Evolutionary conservation across 2,113 vertebrate genomes (phyloP).

Genomic region (Engystomops pustulosus): DNA sequence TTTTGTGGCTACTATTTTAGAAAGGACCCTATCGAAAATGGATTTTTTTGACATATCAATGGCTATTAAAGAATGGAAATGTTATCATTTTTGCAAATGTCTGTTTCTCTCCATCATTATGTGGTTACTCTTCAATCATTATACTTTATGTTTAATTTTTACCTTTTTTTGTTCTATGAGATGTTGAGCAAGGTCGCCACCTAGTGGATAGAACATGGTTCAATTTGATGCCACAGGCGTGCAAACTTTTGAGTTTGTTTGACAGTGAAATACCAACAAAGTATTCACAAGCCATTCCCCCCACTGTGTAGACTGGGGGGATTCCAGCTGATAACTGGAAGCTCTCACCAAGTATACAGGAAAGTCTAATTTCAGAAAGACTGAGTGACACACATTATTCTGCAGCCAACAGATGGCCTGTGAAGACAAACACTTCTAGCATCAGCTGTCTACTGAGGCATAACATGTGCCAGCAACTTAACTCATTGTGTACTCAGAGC

Average conservation of each 20-base stretch:
- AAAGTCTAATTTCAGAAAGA: conserved; percentile 45
- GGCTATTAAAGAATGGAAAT: too few relatives aligned
- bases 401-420: conserved; percentile 48
- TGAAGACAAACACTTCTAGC: conserved; percentile 52
- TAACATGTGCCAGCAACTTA: conserved; percentile 20
- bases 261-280: conserved; percentile 45
- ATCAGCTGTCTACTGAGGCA: conserved; percentile 53
- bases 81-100: too few relatives aligned
- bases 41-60: not conserved
- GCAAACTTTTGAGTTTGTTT: conserved; percentile 6
- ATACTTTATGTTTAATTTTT: too few relatives aligned
- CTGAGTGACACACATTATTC: conserved; percentile 49
- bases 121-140: not conserved
- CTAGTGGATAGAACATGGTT: not conserved
- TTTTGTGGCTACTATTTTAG: too few relatives aligned
- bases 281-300: not conserved
- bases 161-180: not conserved
- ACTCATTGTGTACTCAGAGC: not conserved
- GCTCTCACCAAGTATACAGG: conserved; percentile 38
- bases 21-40: too few relatives aligned
- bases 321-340: conserved; percentile 45
- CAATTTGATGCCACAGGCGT: not conserved
- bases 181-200: not conserved
- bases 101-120: too few relatives aligned
- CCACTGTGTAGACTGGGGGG: conserved; percentile 12